Evolutionary conservation across 2,113 vertebrate genomes (phyloP), one percentile per base, ranked within the genome.

Genomic region (Beaufortia kweichowensis): DNA sequence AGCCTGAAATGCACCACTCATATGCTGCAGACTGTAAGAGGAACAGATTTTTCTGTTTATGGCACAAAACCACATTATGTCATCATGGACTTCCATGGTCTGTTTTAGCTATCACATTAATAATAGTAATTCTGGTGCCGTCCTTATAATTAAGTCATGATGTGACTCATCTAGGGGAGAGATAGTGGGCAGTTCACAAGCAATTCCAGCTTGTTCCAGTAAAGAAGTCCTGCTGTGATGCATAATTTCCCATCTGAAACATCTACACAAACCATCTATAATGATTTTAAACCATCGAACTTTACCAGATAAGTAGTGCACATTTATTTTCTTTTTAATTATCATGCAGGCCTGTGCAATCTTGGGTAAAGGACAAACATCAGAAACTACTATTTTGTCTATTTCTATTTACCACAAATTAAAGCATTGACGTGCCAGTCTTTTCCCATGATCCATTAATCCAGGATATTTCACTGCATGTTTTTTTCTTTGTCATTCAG

Each of bases 141-240:
- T 73, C 67, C 12, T 43, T 62, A 39, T 60, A 28, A 74, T 17
- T 33, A 39, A 61, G 35, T 41, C 41, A 75, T 63, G 26, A 24
- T 31, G 60, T 43, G 69, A 64, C 10, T 65, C 62, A 79, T 79
- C 62, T 35, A 62, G 57, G 17, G 19, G 48, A 79, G 57, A 78
- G 69, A 79, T 60, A 65, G 63, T 33, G 26, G 64, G 68, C 21
- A 12, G 68, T 41, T 71, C 41, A 9, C 24, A 29, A 57, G 64
- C 75, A 61, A 11, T 28, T n/a, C 31, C 53, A 57, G 21, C 50
- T 71, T 6, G n/a, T 35, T 71, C 53, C 53, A 39, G 7, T 57
- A 59, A 71, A 71, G 26, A 71, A 39, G 53, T 41, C 4, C 21
- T 17, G 26, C 35, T 69, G 68, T 68, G 43, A 69, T 31, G 19